phyloP scores from a whole-genome alignment of 2,113 vertebrate species.

The Gavialis gangeticus region DNA sequence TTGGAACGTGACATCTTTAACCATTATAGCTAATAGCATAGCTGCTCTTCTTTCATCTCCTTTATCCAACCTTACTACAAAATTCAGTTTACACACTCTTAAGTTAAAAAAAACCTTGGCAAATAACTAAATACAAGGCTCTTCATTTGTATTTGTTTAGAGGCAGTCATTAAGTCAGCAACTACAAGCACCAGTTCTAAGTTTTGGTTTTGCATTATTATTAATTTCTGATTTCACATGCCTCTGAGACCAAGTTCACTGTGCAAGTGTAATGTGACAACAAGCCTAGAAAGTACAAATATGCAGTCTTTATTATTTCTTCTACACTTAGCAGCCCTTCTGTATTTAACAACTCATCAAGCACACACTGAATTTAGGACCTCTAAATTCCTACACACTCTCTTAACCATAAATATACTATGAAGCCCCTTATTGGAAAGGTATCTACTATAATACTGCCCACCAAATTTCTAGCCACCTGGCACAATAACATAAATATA shows the following conservation, averaged over 20 bases:
- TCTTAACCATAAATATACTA: neutral
- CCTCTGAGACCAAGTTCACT: neutral
- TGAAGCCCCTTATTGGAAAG: neutral
- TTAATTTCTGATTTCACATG: no score
- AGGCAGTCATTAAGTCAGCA: no score
- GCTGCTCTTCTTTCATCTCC: neutral
- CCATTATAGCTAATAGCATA: neutral
- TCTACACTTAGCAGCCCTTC: neutral
- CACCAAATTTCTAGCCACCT: rapidly evolving
- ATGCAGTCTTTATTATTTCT: neutral
- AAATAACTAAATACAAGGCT: no score
- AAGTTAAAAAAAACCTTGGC: no score
- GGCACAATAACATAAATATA: neutral
- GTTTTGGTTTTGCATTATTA: no score
- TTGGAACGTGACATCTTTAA: neutral
- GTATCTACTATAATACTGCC: neutral
- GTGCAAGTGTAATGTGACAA: conserved; percentile 27
- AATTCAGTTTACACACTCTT: no score
- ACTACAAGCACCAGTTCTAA: no score
- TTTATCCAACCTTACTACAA: neutral
- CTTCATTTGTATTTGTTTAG: no score
- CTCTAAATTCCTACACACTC: no score
- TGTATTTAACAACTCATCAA: neutral
- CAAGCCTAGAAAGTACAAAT: conserved; percentile 7
- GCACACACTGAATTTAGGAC: neutral